phyloP scores from a whole-genome alignment of 2,113 vertebrate genomes.

The Bothrops jararaca region DNA sequence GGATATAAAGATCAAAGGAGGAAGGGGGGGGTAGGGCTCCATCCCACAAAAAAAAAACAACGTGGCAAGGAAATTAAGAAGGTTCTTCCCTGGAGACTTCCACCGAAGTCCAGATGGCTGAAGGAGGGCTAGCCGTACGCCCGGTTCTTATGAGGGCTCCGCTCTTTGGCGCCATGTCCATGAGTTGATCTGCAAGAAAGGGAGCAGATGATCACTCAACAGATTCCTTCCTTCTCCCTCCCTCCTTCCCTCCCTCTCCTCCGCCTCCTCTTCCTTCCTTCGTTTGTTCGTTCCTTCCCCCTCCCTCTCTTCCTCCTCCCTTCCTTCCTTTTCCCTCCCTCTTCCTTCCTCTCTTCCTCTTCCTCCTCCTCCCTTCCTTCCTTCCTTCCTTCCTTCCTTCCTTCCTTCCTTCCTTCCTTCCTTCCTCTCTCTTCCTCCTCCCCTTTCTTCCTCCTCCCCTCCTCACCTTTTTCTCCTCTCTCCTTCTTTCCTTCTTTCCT shows the following conservation, averaged over 20 bases:
- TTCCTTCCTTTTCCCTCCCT: no score
- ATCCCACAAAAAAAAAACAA: neutral
- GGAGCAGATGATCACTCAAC: neutral
- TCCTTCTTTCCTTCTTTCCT: no score
- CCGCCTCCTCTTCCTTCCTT: neutral
- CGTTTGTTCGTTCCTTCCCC: no score
- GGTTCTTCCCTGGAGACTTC: rapidly evolving
- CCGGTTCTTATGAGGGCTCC: neutral
- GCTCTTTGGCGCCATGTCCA: neutral
- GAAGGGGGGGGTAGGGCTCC: neutral
- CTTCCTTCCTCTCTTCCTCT: no score
- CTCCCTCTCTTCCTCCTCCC: neutral
- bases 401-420: no score
- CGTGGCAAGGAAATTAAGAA: neutral
- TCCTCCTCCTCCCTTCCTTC: rapidly evolving
- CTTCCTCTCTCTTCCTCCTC: no score
- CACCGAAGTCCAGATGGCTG: neutral
- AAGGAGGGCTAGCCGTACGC: neutral
- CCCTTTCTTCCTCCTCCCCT: no score
- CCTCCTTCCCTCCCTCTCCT: rapidly evolving
- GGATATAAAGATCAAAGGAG: neutral
- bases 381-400: no score
- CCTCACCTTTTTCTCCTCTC: no score
- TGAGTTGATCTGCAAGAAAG: neutral
- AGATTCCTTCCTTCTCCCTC: neutral